Base-by-base conservation (phyloP, 2,113 vertebrate genomes). In the Hiodon alosoides region DNA sequence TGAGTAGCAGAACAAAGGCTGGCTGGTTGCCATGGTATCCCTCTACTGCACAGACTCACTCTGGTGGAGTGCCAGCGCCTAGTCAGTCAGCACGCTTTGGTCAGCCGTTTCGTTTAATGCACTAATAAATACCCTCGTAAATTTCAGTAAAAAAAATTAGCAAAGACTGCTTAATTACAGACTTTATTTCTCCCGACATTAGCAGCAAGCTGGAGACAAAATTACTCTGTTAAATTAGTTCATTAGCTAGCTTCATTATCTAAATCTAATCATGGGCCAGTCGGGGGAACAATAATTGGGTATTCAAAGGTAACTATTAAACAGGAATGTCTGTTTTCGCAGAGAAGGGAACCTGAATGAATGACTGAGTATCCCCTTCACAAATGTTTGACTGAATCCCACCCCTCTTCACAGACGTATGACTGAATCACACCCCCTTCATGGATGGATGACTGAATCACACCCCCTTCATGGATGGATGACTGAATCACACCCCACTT, bases 191-290 rank as follows among this genome's bases (percentile, higher is more conserved):
- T 66, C 58, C 69, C 67, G 13, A 74, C 75, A 78, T 77, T 69
- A 62, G 58, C 68, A 76, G 62, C 31, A 58, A 69, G 69, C 75
- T 66, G 2, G 60, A 51, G 16, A 53, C 69, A 14, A 59, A 51
- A 69, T 72, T 78, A 67, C 65, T 68, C 31, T 55, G 16, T 55
- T 14, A 78, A 78, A 78, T 79, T 71, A 72, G 66, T 79, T 74
- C 77, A 81, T 81, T 77, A 78, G 59, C 67, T 48, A 57, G 69
- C 77, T 79, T 80, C 77, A 80, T 79, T 83, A 80, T 51, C 31
- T 47, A 80, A 81, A 81, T 82, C 70, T n/a, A 80, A 80, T 80
- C 58, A 71, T 67, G 58, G 46, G 69, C 11, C 53, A 57, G 11
- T 31, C 5, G 16, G 14, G 31, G 70, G 70, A 71, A 48, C 58